Evolutionary conservation across 1,140 invertebrate genomes (phyloP).

Genomic region (Pomacea maculata): DNA sequence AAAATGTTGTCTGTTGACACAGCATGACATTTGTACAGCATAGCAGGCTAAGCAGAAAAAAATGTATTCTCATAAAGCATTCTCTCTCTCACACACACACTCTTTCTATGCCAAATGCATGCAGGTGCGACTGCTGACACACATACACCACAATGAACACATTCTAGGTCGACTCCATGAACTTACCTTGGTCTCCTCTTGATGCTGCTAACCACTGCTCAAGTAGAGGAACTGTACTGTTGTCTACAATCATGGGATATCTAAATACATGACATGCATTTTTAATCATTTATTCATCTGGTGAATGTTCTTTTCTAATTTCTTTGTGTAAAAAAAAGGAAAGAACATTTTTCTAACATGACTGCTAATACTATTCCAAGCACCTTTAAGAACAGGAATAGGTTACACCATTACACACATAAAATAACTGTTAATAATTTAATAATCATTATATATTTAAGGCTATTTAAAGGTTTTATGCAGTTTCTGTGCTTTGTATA

Average conservation of each 20-base stretch:
- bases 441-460: neutral
- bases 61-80: neutral
- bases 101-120: neutral
- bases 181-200: no score
- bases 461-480: no score
- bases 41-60: neutral
- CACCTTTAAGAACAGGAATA: neutral
- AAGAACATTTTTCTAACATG: no score
- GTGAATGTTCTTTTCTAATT: neutral
- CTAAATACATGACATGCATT: constrained; percentile 60
- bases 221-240: constrained; percentile 69
- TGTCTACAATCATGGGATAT: constrained; percentile 78
- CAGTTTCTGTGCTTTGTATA: no score
- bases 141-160: neutral
- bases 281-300: neutral
- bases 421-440: neutral
- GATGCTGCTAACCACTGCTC: constrained; percentile 69
- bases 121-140: neutral
- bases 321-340: neutral
- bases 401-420: neutral
- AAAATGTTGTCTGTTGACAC: constrained; percentile 4
- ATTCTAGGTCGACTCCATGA: neutral
- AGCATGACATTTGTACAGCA: neutral
- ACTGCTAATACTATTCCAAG: no score
- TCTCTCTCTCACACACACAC: neutral